phyloP scores from a whole-genome alignment of 1,140 invertebrate genomes.

The Holcopasites calliopsidis region DNA sequence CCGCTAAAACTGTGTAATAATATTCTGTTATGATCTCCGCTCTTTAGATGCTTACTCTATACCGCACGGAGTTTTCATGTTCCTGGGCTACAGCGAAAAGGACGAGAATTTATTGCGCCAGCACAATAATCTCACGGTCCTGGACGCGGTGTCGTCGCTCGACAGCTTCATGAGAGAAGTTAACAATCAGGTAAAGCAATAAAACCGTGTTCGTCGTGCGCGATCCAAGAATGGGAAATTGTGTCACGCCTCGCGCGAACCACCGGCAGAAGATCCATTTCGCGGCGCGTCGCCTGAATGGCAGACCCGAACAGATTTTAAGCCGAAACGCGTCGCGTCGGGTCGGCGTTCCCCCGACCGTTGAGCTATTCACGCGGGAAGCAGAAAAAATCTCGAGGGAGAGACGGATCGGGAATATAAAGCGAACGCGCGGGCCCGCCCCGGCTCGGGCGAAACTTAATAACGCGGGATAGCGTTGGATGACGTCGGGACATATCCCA shows the following conservation, averaged over 20 bases:
- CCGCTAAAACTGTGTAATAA: not conserved
- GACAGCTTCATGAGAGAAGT: slow-evolving; percentile 88
- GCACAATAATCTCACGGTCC: slow-evolving; percentile 88
- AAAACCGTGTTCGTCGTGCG: not conserved
- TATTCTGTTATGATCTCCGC: slow-evolving; percentile 4
- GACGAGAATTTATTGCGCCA: slow-evolving; percentile 90
- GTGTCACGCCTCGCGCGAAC: not conserved
- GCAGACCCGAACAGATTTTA: not conserved
- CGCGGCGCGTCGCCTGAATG: no score
- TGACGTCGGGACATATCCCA: slow-evolving; percentile 13
- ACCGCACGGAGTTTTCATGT: slow-evolving; percentile 90
- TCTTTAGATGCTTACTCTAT: slow-evolving; percentile 87
- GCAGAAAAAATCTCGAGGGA: slow-evolving; percentile 43
- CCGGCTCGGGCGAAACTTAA: slow-evolving; percentile 58
- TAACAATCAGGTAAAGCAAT: slow-evolving; percentile 84
- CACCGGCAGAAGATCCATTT: not conserved
- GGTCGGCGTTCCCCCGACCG: not conserved
- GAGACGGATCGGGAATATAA: slow-evolving; percentile 50
- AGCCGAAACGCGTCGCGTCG: slow-evolving; percentile 8
- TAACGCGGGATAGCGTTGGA: slow-evolving; percentile 41
- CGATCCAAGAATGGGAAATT: no score
- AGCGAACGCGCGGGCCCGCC: slow-evolving; percentile 28
- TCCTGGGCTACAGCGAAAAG: slow-evolving; percentile 92
- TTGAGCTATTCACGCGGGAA: slow-evolving; percentile 16
- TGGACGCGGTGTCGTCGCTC: slow-evolving; percentile 88